Conservation (phyloP, 1,140 invertebrate genomes). For the Solen grandis region DNA sequence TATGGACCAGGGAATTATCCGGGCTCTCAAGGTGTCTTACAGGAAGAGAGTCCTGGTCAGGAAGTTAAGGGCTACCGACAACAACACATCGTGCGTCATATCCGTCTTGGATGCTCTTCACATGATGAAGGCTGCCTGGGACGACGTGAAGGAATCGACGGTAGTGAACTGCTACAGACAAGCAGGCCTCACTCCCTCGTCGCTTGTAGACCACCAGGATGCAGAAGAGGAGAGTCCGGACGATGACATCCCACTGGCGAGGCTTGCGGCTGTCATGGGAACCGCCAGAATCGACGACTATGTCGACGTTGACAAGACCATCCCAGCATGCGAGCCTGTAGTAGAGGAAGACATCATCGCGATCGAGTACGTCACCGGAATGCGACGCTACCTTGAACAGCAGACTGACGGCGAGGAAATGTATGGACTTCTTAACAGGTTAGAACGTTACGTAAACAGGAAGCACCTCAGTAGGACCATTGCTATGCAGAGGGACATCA, state of each 20-base stretch:
- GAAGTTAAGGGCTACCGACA: neutral
- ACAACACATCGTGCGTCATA: neutral
- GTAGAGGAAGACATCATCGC: constrained; percentile 11
- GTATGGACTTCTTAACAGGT: no score
- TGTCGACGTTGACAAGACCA: neutral
- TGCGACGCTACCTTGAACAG: no score
- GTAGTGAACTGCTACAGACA: constrained; percentile 36
- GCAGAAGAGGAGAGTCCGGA: neutral
- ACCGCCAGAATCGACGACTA: neutral
- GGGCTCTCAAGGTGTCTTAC: constrained; percentile 38
- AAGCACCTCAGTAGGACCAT: no score
- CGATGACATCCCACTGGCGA: constrained; percentile 4
- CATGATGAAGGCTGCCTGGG: constrained; percentile 41
- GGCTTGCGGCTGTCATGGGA: neutral
- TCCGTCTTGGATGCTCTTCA: constrained; percentile 38
- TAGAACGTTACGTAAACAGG: no score
- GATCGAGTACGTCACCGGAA: no score
- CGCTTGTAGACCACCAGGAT: neutral
- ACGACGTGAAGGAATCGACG: constrained; percentile 22
- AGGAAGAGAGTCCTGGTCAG: neutral
- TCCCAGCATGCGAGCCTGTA: neutral
- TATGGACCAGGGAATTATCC: constrained; percentile 63
- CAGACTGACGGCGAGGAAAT: no score
- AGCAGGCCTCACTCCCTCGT: neutral
- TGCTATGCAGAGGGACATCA: no score